Evolutionary conservation across 1,140 invertebrate genomes (phyloP).

Genomic region (Belonocnema kinseyi): DNA sequence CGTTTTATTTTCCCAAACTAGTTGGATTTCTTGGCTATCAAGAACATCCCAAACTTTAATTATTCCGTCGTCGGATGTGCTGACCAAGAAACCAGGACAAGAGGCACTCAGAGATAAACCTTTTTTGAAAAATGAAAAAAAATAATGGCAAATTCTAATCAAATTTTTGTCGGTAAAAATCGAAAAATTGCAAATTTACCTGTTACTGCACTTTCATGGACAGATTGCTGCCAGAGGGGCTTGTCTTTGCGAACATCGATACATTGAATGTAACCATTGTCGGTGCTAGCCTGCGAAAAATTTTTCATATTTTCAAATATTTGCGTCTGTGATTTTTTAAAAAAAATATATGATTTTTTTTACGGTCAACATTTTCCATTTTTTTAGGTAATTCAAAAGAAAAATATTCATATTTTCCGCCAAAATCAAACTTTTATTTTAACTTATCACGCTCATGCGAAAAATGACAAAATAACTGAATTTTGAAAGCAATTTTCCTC

Average conservation of each 20-base stretch:
- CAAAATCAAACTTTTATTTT: too few species aligned
- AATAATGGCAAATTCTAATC: too few species aligned
- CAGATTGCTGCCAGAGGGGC: constrained; percentile 85
- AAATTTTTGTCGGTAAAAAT: background rate
- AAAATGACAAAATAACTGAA: too few species aligned
- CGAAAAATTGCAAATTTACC: constrained; percentile 69
- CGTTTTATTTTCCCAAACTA: constrained; percentile 78
- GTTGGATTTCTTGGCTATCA: constrained; percentile 58
- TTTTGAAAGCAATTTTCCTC: too few species aligned
- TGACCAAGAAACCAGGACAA: constrained; percentile 83
- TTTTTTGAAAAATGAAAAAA: constrained; percentile 59
- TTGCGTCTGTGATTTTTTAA: too few species aligned
- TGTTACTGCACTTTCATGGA: constrained; percentile 89
- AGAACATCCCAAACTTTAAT: constrained; percentile 88
- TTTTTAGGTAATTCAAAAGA: too few species aligned
- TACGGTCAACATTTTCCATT: too few species aligned
- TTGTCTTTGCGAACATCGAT: constrained; percentile 85
- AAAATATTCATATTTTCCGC: too few species aligned
- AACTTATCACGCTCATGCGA: too few species aligned
- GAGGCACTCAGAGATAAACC: constrained; percentile 82
- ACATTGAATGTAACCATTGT: constrained; percentile 86
- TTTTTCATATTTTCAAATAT: constrained; percentile 33
- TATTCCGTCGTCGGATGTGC: constrained; percentile 83
- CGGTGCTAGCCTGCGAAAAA: constrained; percentile 83
- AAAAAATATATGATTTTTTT: too few species aligned